Evolutionary conservation across 2,797 vertebrate species (phyloP).

Genomic region (Coilia nasus): DNA sequence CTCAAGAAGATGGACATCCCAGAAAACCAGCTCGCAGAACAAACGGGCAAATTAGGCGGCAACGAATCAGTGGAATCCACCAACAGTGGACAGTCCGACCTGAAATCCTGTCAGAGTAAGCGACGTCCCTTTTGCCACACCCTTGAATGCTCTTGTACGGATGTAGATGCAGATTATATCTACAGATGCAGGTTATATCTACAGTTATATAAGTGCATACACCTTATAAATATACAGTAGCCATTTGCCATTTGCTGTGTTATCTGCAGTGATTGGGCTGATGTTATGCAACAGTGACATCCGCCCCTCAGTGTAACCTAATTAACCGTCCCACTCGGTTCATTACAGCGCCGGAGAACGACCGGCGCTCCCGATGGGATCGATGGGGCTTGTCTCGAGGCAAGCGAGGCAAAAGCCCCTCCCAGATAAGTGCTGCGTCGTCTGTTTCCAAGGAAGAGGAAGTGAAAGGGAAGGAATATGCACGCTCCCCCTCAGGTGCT

Average conservation of each 20-base stretch:
- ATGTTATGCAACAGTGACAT: too few relatives aligned
- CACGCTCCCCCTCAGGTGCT: conserved; percentile 80
- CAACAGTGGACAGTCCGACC: conserved; percentile 75
- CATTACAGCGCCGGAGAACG: conserved; percentile 63
- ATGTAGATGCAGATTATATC: background rate
- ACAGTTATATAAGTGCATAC: background rate
- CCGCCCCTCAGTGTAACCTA: background rate
- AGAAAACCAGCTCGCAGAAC: conserved; percentile 80
- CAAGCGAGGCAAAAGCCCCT: conserved; percentile 84
- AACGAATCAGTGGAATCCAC: conserved; percentile 87
- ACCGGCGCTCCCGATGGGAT: conserved; percentile 84
- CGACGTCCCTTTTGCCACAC: background rate
- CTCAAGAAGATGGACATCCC: conserved; percentile 79
- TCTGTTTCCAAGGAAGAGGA: conserved; percentile 73
- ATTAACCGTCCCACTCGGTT: conserved; percentile 13
- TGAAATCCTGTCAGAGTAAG: conserved; percentile 65
- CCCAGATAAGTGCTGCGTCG: conserved; percentile 79
- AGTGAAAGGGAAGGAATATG: conserved; percentile 65
- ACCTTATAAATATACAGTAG: background rate
- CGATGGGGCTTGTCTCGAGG: conserved; percentile 85
- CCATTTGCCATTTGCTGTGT: too few relatives aligned
- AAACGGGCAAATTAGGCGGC: conserved; percentile 70
- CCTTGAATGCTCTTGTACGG: background rate
- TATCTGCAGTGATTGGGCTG: too few relatives aligned
- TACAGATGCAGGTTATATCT: background rate